These are phyloP conservation scores for Maconellicoccus hirsutus DNA, from an alignment of 1,140 invertebrate species.

Conservation along the genomic window DNA sequence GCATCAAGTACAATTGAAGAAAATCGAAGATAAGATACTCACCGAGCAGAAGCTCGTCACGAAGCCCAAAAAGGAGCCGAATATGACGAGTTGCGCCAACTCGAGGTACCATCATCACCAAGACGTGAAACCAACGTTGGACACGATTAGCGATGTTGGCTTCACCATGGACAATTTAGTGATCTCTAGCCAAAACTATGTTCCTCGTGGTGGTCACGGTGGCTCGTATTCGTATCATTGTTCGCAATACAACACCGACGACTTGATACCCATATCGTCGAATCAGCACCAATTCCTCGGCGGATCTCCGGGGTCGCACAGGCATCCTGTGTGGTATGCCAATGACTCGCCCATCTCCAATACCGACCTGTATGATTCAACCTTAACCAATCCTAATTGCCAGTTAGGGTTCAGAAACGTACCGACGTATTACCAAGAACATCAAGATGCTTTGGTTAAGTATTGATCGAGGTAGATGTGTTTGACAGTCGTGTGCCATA, in stretches of 20 bases:
- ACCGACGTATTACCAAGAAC: neutral
- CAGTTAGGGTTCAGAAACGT: constrained; percentile 12
- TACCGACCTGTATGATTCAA: constrained; percentile 1
- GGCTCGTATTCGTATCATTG: neutral
- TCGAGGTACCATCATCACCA: constrained; percentile 17
- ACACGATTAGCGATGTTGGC: neutral
- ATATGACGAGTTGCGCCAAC: neutral
- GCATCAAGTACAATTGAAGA: constrained; percentile 1
- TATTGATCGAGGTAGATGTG: neutral
- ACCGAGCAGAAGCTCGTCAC: neutral
- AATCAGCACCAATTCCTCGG: neutral
- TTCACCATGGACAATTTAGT: constrained; percentile 16
- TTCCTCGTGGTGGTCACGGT: neutral
- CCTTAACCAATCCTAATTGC: neutral
- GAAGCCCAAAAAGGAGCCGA: neutral
- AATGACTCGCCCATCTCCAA: neutral
- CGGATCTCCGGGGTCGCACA: neutral
- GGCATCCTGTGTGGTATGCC: constrained; percentile 11
- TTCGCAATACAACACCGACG: neutral
- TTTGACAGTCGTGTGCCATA: too few relatives aligned
- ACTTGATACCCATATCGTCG: neutral
- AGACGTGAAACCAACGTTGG: neutral
- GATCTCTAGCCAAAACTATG: constrained; percentile 7
- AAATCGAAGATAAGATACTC: constrained; percentile 13
- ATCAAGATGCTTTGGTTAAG: neutral